These are phyloP conservation scores for Urocynchramus pylzowi DNA, from an alignment of 2,113 vertebrate species.

Conservation along the genomic window DNA sequence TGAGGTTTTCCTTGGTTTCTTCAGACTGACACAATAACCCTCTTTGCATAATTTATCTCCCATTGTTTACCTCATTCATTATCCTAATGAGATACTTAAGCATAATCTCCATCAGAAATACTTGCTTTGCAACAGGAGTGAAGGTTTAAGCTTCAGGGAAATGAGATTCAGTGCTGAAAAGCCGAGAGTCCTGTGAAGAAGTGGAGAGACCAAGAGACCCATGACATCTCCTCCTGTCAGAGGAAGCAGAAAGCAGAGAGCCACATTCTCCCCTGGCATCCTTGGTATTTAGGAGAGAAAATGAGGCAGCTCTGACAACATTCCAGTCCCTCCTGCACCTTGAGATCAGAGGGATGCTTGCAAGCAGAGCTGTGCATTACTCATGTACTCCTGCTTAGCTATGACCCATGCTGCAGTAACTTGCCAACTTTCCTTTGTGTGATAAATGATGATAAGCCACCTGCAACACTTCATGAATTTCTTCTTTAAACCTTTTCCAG, in stretches of 20 bases:
- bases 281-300: neutral
- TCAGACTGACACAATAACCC: neutral
- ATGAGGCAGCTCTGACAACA: neutral
- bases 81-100: neutral
- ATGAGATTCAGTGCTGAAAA: neutral
- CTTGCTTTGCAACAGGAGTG: neutral
- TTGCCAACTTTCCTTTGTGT: neutral
- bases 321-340: neutral
- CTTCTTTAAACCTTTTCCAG: neutral
- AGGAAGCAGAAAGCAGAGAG: neutral
- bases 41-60: neutral
- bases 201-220: neutral
- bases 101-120: neutral
- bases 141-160: neutral
- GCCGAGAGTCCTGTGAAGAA: neutral
- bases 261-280: neutral
- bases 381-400: neutral
- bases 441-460: neutral
- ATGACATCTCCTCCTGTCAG: neutral
- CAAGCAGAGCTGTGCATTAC: neutral
- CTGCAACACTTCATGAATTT: neutral
- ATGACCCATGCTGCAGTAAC: rapidly evolving
- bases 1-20: neutral
- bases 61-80: constrained; percentile 12
- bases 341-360: neutral